Evolutionary conservation across 2,113 vertebrate species (phyloP).

Genomic region (Gracilinanus agilis): DNA sequence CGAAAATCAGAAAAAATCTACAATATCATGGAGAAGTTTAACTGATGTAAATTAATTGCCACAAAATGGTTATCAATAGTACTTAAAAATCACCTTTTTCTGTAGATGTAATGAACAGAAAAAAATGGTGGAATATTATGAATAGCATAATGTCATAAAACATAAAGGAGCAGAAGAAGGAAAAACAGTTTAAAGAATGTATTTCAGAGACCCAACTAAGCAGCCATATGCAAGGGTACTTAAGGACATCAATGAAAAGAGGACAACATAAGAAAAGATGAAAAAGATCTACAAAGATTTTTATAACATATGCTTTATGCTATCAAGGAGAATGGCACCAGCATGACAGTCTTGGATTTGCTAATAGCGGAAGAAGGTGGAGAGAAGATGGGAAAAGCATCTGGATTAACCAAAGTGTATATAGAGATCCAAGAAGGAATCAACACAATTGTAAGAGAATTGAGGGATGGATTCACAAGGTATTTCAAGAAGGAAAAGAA

Average conservation of each 20-base stretch:
- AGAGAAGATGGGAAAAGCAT: neutral
- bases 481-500: neutral
- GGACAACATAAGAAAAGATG: neutral
- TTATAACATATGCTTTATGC: neutral
- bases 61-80: neutral
- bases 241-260: neutral
- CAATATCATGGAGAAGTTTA: neutral
- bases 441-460: neutral
- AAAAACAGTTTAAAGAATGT: neutral
- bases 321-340: neutral
- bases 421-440: neutral
- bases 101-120: neutral
- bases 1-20: neutral
- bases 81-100: neutral
- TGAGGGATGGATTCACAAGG: neutral
- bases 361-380: neutral
- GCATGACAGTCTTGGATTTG: neutral
- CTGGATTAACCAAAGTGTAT: neutral
- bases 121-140: neutral
- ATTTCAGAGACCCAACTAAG: neutral
- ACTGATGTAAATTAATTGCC: neutral
- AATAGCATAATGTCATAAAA: neutral
- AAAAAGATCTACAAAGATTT: neutral
- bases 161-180: neutral
- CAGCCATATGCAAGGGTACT: neutral